Percentiles rank a stretch among this genome's conserved stretches.
Conservation (phyloP, 2,797 vertebrate species). For the Malacoctenus gilli region DNA sequence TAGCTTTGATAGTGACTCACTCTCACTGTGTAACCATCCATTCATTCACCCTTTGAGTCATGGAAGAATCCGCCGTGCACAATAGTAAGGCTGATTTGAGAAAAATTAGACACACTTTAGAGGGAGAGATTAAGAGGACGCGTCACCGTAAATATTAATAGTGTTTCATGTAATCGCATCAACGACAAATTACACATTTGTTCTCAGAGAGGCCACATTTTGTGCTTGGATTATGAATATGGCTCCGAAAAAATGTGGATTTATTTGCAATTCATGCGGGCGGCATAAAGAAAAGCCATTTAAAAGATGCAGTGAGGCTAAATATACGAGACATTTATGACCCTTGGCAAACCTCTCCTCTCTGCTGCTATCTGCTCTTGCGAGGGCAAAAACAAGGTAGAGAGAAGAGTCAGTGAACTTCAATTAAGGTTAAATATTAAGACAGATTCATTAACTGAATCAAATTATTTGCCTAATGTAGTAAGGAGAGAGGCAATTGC, state of each 20-base stretch:
- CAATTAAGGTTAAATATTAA: constrained; percentile 58
- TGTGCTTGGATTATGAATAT: constrained; percentile 45
- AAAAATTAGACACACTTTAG: constrained; percentile 62
- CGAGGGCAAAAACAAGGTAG: constrained; percentile 9
- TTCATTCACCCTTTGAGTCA: constrained; percentile 74
- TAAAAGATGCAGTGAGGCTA: constrained; percentile 42
- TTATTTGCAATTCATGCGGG: constrained; percentile 31
- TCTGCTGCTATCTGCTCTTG: constrained; percentile 14
- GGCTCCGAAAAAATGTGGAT: constrained; percentile 23
- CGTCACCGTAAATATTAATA: constrained; percentile 44
- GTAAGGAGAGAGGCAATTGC: constrained; percentile 38
- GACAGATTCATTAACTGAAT: constrained; percentile 65
- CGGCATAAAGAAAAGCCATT: constrained; percentile 28
- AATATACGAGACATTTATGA: constrained; percentile 41
- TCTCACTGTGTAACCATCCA: constrained; percentile 53
- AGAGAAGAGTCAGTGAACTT: constrained; percentile 19
- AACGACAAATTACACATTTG: constrained; percentile 50
- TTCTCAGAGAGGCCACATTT: constrained; percentile 29
- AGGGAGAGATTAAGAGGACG: constrained; percentile 48
- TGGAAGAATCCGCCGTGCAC: constrained; percentile 46
- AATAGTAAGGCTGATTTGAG: constrained; percentile 61
- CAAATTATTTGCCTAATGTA: constrained; percentile 64
- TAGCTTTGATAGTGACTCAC: constrained; percentile 73
- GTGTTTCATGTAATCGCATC: constrained; percentile 56
- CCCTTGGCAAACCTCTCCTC: constrained; percentile 29